Conservation (phyloP, 2,797 vertebrate species). For the Pseudopleuronectes americanus region DNA sequence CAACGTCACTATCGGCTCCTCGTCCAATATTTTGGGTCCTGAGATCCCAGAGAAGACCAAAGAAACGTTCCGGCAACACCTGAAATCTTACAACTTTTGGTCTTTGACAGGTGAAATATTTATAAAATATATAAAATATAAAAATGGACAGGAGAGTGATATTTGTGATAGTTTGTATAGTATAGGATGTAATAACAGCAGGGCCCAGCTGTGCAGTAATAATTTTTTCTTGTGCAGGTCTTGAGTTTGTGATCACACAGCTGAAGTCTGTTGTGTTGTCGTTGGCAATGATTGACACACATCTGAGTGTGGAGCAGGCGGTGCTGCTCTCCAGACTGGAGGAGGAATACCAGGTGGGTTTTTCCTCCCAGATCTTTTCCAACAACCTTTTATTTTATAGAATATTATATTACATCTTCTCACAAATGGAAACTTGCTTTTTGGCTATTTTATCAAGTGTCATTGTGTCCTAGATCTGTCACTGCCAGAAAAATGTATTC, state of each 20-base stretch:
- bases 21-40: conserved; percentile 92
- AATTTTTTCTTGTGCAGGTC: conserved; percentile 80
- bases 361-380: not conserved
- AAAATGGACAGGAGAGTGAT: not conserved
- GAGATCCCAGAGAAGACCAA: conserved; percentile 90
- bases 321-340: conserved; percentile 94
- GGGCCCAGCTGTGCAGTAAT: not conserved
- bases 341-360: conserved; percentile 94
- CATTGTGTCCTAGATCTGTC: not conserved
- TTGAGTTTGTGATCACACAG: conserved; percentile 94
- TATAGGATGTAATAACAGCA: not conserved
- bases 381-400: not conserved
- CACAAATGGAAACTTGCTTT: not conserved
- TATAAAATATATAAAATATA: too few relatives aligned
- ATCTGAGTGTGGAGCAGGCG: conserved; percentile 91
- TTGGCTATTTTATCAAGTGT: not conserved
- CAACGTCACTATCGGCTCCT: conserved; percentile 90
- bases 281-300: conserved; percentile 90
- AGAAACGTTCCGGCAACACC: conserved; percentile 89
- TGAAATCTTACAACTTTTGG: conserved; percentile 94
- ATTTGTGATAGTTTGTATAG: not conserved
- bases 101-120: conserved; percentile 89
- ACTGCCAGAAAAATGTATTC: not conserved
- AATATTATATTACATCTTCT: not conserved
- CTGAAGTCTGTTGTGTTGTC: conserved; percentile 94